Base-by-base conservation (phyloP, 2,888 invertebrate genomes). In the Pimpla rufipes region DNA sequence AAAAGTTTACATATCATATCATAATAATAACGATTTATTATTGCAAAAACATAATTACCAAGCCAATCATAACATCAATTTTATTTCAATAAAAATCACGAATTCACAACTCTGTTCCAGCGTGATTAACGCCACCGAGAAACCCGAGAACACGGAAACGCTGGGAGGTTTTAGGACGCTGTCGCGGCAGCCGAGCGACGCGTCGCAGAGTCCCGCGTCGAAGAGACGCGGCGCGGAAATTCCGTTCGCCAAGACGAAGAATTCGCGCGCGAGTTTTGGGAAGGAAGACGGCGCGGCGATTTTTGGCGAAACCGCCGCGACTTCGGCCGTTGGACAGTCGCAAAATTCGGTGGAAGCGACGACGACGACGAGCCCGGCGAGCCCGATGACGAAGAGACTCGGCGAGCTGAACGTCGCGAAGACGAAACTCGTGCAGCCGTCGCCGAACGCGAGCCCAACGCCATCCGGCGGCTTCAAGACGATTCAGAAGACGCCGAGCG, bases 331-430 rank as follows among this genome's bases (percentile, higher is more conserved):
- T n/a, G n/a, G n/a, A n/a, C n/a, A n/a, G n/a, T n/a, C n/a, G n/a
- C n/a, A n/a, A n/a, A n/a, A n/a, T n/a, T n/a, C n/a, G n/a, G n/a
- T n/a, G n/a, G n/a, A n/a, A n/a, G n/a, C n/a, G n/a, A n/a, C n/a
- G n/a, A n/a, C n/a, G n/a, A n/a, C n/a, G n/a, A n/a, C n/a, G 3
- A 29, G 29, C 29, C 80, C 88, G 3, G 85, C 91, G 40, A 90
- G 87, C 57, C 89, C 90, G 6, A 62, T 92, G n/a, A 90, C 90
- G 21, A 92, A 92, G 70, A 90, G 90, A 73, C 83, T 92, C 5
- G 86, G 89, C 18, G 92, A 93, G 37, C 79, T 92, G 37, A 87
- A 86, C 18, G 85, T 92, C 29, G 88, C 90, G 18, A 92, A 91
- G 55, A 87, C 90, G 5, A 90, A 91, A 52, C 85, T 91, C 29